Base-by-base conservation (phyloP, 2,797 vertebrate genomes). In the Poeciliopsis gracilis region DNA sequence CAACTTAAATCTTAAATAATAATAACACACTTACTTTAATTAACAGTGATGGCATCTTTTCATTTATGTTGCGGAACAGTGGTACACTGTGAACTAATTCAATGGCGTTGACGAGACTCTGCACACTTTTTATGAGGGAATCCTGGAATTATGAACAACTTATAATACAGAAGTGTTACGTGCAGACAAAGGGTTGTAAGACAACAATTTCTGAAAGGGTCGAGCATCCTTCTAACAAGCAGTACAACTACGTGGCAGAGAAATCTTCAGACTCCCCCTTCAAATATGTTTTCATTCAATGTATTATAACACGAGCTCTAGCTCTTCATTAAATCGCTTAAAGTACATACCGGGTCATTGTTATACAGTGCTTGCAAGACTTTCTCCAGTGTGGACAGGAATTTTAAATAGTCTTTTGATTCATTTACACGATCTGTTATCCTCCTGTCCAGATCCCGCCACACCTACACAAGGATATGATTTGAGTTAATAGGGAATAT, bases 351-450 rank as follows among this genome's bases (percentile, higher is more conserved):
- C 78, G 96, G 85, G 78, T 97, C 96, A 79, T 76, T 92, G 80
- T 84, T 94, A 84, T 97, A 97, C 76, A 97, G 95, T 7, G 96
- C 96, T 5, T 94, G 95, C 86, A 96, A 96, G 51, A 96, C 92
- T 86, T 95, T 95, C 88, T 96, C 96, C 82, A 97, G 90, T 3
- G 90, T 94, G 55, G 84, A 28, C 69, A 97, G 91, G 86, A 96
- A 97, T 86, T 95, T 96, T 18, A 96, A 94, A 84, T 97, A 97
- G 87, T 97, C 96, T 90, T 96, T 96, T 1, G 97, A 95, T 87
- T 97, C 96, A 89, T 96, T 96, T 75, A 94, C 94, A 77, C 93
- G 92, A 75, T 96, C 93, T 28, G 96, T 97, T 86, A 97, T 95
- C 89, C 88, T 96, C 66, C 84, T 90, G 90, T 97, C 96, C 87